Evolutionary conservation across 2,113 vertebrate species (phyloP).

Genomic region (Macrotus californicus): DNA sequence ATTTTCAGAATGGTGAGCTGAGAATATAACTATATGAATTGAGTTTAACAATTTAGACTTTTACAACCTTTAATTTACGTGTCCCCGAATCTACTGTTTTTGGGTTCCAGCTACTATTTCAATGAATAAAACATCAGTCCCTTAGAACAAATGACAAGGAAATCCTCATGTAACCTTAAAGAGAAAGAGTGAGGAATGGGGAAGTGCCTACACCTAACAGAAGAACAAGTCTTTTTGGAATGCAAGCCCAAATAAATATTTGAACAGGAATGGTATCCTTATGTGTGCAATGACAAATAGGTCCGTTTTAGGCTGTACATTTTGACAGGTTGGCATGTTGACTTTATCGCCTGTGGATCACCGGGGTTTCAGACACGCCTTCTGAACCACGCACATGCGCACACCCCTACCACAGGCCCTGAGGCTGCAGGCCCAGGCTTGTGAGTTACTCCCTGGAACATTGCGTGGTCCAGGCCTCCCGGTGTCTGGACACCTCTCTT

Average conservation of each 20-base stretch:
- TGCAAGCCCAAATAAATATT: constrained; percentile 63
- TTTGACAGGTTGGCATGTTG: neutral
- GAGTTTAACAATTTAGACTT: neutral
- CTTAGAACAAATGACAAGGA: constrained; percentile 29
- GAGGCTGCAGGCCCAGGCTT: neutral
- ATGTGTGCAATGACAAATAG: neutral
- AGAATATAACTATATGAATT: neutral
- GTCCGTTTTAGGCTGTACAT: neutral
- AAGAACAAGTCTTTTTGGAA: constrained; percentile 33
- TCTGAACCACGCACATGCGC: rapidly evolving
- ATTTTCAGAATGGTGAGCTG: neutral
- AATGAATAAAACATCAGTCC: neutral
- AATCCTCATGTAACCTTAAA: constrained; percentile 43
- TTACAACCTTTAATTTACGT: neutral
- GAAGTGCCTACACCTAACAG: constrained; percentile 35
- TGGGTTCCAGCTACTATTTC: neutral
- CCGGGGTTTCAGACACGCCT: neutral
- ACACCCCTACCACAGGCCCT: rapidly evolving
- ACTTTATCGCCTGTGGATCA: constrained; percentile 21
- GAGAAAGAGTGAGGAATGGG: constrained; percentile 49
- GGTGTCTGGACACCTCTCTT: neutral
- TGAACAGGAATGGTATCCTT: constrained; percentile 44
- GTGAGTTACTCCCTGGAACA: neutral
- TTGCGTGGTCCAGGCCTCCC: rapidly evolving
- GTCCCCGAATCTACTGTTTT: neutral